Conservation (phyloP, 2,113 vertebrate species). For the Chaetops frenatus region DNA sequence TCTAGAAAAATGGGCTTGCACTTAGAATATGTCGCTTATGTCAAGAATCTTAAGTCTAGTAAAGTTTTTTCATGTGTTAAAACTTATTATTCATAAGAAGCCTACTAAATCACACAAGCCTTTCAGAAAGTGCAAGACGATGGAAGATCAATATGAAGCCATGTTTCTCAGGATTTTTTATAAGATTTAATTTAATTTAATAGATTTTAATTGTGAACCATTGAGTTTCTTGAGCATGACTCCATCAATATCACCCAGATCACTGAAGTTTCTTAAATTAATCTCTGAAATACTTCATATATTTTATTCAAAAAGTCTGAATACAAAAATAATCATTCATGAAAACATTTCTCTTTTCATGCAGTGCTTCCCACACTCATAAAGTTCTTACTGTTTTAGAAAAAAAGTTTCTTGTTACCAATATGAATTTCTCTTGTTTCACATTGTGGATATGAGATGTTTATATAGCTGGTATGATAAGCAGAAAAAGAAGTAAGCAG, state of each 20-base stretch:
- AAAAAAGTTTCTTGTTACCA: not conserved
- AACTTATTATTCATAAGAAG: not conserved
- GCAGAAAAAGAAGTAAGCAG: not conserved
- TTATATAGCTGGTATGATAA: not conserved
- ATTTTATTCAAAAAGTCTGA: not conserved
- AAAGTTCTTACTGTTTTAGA: not conserved
- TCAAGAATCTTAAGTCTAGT: not conserved
- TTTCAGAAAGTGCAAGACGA: not conserved
- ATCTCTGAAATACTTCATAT: not conserved
- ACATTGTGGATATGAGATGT: not conserved
- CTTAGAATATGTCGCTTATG: not conserved
- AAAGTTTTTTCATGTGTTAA: not conserved
- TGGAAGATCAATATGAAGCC: not conserved
- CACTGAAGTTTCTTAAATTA: not conserved
- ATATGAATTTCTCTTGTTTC: not conserved
- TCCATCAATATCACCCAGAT: not conserved
- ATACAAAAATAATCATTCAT: accelerated
- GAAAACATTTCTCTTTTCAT: not conserved
- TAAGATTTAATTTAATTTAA: not conserved
- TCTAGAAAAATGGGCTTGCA: not conserved
- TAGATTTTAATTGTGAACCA: not conserved
- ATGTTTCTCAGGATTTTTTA: not conserved
- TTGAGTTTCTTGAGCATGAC: not conserved
- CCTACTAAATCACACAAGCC: not conserved
- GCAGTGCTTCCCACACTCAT: not conserved